Percentiles rank a stretch among this genome's conserved stretches.
phyloP scores from a whole-genome alignment of 2,797 vertebrate genomes.

The Oreortyx pictus region DNA sequence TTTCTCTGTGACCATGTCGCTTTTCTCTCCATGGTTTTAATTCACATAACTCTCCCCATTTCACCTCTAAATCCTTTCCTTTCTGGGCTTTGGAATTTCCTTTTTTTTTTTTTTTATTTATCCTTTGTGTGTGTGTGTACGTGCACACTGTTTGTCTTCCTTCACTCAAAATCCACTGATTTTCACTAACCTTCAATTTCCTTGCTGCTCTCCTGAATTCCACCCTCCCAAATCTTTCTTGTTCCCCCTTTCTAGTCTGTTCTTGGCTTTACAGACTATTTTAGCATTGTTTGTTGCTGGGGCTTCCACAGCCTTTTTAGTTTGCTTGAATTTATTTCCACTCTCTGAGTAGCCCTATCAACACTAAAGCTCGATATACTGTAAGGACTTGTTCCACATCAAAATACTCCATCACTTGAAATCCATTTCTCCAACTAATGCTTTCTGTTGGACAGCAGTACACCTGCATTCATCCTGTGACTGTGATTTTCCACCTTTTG shows the following conservation, averaged over 20 bases:
- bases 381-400: neutral
- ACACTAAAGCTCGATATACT: neutral
- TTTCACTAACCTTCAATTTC: neutral
- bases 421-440: neutral
- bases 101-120: neutral
- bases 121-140: neutral
- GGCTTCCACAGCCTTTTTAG: neutral
- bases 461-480: neutral
- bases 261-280: neutral
- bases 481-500: neutral
- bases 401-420: neutral
- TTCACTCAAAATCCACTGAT: neutral
- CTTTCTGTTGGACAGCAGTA: neutral
- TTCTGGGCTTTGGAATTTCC: neutral
- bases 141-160: neutral
- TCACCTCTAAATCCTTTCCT: neutral
- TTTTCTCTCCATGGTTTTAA: neutral
- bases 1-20: fast-evolving
- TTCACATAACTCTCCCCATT: neutral
- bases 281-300: neutral
- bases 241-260: neutral
- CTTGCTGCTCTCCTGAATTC: neutral
- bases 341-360: neutral
- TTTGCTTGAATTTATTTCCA: neutral
- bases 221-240: neutral